phyloP scores from a whole-genome alignment of 2,797 vertebrate genomes.

The Onychomys leucogaster region DNA sequence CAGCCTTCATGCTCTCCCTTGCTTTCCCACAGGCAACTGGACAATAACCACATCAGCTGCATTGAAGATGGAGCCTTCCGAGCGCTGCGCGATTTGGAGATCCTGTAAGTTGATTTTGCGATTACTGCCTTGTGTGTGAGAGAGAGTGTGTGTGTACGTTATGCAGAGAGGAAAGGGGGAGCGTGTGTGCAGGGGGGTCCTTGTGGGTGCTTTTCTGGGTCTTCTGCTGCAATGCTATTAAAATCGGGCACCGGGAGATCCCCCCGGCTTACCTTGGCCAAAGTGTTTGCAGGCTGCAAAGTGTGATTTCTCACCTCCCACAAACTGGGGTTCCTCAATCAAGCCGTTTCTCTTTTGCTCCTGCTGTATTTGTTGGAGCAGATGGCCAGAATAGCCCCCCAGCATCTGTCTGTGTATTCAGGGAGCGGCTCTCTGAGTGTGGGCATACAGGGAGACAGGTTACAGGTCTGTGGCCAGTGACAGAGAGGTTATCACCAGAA shows the following conservation, averaged over 20 bases:
- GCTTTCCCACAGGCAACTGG: constrained; percentile 96
- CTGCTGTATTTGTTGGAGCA: constrained; percentile 71
- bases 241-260: constrained; percentile 57
- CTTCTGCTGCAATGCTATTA: constrained; percentile 82
- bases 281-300: constrained; percentile 80
- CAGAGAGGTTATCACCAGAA: constrained; percentile 62
- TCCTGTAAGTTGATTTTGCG: constrained; percentile 95
- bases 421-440: constrained; percentile 55
- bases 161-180: constrained; percentile 51
- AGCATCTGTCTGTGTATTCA: not conserved
- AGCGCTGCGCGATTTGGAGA: constrained; percentile 99
- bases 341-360: constrained; percentile 66
- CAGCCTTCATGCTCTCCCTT: constrained; percentile 91
- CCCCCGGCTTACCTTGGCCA: constrained; percentile 66
- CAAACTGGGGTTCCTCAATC: constrained; percentile 77
- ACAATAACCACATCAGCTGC: constrained; percentile 99
- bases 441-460: not conserved
- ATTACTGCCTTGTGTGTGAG: constrained; percentile 75
- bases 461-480: constrained; percentile 71
- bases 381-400: constrained; percentile 77
- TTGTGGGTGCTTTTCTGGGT: constrained; percentile 59
- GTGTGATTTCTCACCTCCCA: constrained; percentile 74
- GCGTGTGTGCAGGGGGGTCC: constrained; percentile 56
- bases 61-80: constrained; percentile 99
- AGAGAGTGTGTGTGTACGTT: constrained; percentile 50